Base-by-base conservation (phyloP, 2,888 invertebrate species). In the Drosophila niveifrons region DNA sequence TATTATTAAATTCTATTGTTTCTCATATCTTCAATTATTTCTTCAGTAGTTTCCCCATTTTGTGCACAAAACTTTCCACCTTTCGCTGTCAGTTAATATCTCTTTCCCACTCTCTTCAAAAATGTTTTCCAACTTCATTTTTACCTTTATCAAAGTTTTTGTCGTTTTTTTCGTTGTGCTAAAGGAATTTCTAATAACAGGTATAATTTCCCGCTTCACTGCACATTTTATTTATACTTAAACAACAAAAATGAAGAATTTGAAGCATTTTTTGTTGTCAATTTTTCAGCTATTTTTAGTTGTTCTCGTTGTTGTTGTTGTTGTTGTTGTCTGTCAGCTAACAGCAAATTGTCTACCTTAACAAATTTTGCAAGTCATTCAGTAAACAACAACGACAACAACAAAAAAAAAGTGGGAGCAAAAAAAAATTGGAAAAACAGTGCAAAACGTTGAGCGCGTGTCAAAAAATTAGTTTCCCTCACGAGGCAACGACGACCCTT, bases 381-480 rank as follows among this genome's bases (percentile, higher is more conserved):
- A 44, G 61, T 13, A 57, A 78, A 78, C 43, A 78, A 77, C 44
- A 71, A 53, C 17, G 18, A 39, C 13, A 71, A 53, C 17, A 15
- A 39, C 13, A 59, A 13, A 41, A 43, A 29, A 44, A 63, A 23
- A 4, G 23, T 28, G 13, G 13, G 28, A 9, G 15, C n/a, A n/a
- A 41, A 53, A 11, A 43, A 53, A 41, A 53, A 28, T 28, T n/a
- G n/a, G 28, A 17, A 71, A 62, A 68, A 44, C 18, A 59, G 57
- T 78, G 74, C 47, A 65, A 78, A 69, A 67, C 51, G 69, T 50
- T 53, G 59, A 61, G 75, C 86, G 89, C 83, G 83, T 84, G 83
- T 83, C 87, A 86, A 86, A 82, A 83, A 86, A 82, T 78, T 82
- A 83, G 82, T 82, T 88, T 73, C 59, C 88, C 73, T 85, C 79